phyloP scores from a whole-genome alignment of 2,888 invertebrate genomes.

The Dexiosoma caninum region DNA sequence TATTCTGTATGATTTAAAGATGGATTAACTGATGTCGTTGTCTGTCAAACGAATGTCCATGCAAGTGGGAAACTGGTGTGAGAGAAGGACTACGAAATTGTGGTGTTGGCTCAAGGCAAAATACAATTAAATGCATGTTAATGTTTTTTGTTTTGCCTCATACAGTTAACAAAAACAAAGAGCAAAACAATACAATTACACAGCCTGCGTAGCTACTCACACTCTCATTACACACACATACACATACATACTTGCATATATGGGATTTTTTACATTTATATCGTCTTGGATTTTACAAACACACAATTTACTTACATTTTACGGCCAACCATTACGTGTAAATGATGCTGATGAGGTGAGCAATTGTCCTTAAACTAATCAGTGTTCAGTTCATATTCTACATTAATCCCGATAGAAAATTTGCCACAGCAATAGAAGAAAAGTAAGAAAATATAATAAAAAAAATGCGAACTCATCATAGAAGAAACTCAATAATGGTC shows the following conservation, averaged over 20 bases:
- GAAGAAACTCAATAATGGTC: too few relatives aligned
- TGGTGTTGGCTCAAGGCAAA: conserved; percentile 45
- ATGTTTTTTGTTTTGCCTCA: conserved; percentile 54
- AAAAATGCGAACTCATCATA: too few relatives aligned
- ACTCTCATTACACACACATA: background rate
- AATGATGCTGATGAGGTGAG: conserved; percentile 66
- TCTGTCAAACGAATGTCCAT: conserved; percentile 14
- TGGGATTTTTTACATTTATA: conserved; percentile 1
- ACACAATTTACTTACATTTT: conserved; percentile 34
- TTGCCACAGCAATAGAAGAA: too few relatives aligned
- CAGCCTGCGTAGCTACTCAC: too few relatives aligned
- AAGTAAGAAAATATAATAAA: too few relatives aligned
- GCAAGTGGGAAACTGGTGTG: background rate
- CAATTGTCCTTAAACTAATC: conserved; percentile 58
- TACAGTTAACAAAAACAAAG: background rate
- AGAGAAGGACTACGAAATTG: conserved; percentile 43
- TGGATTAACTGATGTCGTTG: conserved; percentile 48
- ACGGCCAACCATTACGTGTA: conserved; percentile 65
- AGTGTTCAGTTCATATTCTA: background rate
- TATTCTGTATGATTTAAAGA: conserved; percentile 35
- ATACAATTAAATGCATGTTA: conserved; percentile 67
- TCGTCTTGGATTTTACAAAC: background rate
- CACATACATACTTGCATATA: background rate
- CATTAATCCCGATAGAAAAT: conserved; percentile 9
- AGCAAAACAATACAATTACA: conserved; percentile 40